These are phyloP conservation scores for Atherinosoma microstoma DNA, from an alignment of 2,797 vertebrate genomes.

Conservation along the genomic window DNA sequence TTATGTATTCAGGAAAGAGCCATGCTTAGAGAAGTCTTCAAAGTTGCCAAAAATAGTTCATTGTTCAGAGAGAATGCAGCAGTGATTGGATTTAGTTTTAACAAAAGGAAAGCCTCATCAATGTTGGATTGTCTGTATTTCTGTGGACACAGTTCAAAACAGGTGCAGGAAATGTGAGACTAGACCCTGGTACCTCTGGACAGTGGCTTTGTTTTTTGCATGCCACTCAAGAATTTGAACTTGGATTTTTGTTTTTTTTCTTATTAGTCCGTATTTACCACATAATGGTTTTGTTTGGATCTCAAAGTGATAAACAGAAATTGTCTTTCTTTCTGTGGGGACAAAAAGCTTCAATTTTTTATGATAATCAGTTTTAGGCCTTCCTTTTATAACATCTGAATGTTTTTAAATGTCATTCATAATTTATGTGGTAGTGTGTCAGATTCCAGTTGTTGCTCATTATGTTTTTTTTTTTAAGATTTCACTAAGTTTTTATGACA, in stretches of 20 bases:
- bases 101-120: conserved; percentile 44
- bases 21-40: conserved; percentile 37
- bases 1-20: conserved; percentile 37
- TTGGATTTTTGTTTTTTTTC: background rate
- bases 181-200: conserved; percentile 7
- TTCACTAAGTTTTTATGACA: too few relatives aligned
- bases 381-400: too few relatives aligned
- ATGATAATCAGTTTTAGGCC: too few relatives aligned
- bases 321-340: too few relatives aligned
- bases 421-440: too few relatives aligned
- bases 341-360: background rate
- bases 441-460: too few relatives aligned
- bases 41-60: conserved; percentile 37
- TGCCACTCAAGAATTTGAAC: conserved; percentile 9
- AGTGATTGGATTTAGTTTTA: conserved; percentile 54
- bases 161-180: conserved; percentile 5
- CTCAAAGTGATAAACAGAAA: conserved; percentile 4
- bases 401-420: too few relatives aligned
- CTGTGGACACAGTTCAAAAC: conserved; percentile 8
- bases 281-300: conserved; percentile 5
- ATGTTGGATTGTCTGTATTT: conserved; percentile 47
- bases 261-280: background rate
- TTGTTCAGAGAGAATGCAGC: conserved; percentile 49
- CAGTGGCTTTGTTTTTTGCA: conserved; percentile 13
- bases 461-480: too few relatives aligned